Evolutionary conservation across 2,113 vertebrate species (phyloP), one percentile per base, ranked within the genome.

Genomic region (Gymnocephalus cernua): DNA sequence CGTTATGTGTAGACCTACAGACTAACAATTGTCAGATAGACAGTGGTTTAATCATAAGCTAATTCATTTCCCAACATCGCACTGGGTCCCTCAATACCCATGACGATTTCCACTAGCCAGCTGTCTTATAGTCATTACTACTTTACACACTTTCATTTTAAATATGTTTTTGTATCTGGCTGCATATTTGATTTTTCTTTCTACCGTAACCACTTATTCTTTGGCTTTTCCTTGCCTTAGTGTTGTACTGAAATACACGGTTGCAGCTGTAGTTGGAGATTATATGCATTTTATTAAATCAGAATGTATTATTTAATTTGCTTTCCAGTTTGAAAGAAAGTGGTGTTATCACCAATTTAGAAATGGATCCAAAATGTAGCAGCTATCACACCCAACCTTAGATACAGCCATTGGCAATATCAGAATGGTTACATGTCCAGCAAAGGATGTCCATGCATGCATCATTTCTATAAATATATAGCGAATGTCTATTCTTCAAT

Each of bases 31-130:
- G 25, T 48, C 41, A 73, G 73, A 73, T 68, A 80, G 54, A 69
- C 16, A 50, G 54, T 1, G 13, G 53, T 74, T 83, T 74, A 77
- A 75, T 77, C 62, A 78, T 56, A 14, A n/a, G 45, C 64, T 83
- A 78, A 86, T 86, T 76, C 32, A 85, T 85, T 65, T 45, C 15
- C 14, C 59, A 78, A 51, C 32, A 64, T 73, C 5, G 3, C 65
- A 27, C 25, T 62, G 47, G 64, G 4, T 69, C 59, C n/a, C 57
- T 61, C 7, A 75, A 65, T 45, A 61, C 64, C 74, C 51, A 64
- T 75, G 59, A 51, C 47, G 57, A 75, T 84, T 84, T 80, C 23
- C 25, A 64, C 56, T 53, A 44, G 12, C 25, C 18, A 15, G 25
- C 41, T 77, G 27, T 50, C 14, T 47, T 62, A 54, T 4, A 7